A percentile compares a stretch with the other conserved stretches of the same genome.
phyloP scores from a whole-genome alignment of 2,888 invertebrate genomes.

The Sepioteuthis lessoniana region DNA sequence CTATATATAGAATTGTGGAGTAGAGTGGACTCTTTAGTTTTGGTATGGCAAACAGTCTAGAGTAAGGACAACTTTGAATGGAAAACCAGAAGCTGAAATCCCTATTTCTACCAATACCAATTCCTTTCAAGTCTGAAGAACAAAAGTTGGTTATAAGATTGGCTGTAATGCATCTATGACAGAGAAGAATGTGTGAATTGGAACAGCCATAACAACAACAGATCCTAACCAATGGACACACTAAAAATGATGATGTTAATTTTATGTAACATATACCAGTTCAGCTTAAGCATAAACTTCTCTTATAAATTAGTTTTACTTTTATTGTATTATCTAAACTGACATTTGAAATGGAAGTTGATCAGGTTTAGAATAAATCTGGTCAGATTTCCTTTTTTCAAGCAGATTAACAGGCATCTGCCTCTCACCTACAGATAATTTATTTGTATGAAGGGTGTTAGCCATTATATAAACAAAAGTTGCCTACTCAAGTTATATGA shows the following conservation, averaged over 20 bases:
- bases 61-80: too few species aligned
- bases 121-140: too few species aligned
- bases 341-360: background rate
- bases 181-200: too few species aligned
- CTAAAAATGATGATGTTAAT: background rate
- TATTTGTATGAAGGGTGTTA: background rate
- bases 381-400: background rate
- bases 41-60: too few species aligned
- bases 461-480: background rate
- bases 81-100: too few species aligned
- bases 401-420: background rate
- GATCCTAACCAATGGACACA: too few species aligned
- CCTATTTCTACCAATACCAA: too few species aligned
- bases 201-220: too few species aligned
- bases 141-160: too few species aligned
- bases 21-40: too few species aligned
- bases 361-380: background rate
- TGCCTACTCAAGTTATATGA: background rate
- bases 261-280: background rate
- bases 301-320: background rate
- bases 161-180: too few species aligned
- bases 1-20: too few species aligned
- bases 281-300: background rate
- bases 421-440: background rate
- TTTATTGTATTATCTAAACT: background rate